Conservation (phyloP, 2,888 invertebrate genomes). For the Drosophila tripunctata region DNA sequence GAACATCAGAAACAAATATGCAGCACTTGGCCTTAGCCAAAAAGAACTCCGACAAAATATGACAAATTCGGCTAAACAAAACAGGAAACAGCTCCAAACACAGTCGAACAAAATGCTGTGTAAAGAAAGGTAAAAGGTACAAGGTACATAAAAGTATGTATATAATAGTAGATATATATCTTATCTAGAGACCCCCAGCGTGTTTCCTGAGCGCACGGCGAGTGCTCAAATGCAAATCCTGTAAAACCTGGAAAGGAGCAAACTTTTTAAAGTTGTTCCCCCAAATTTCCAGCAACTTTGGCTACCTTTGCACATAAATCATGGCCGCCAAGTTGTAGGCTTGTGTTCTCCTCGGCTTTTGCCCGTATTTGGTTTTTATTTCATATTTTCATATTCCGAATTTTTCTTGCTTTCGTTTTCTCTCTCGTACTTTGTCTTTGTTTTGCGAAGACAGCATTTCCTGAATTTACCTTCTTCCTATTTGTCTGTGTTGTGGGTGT, state of each 20-base stretch:
- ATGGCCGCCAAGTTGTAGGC: slow-evolving; percentile 67
- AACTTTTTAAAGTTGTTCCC: slow-evolving; percentile 67
- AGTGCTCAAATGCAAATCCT: slow-evolving; percentile 77
- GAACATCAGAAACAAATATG: slow-evolving; percentile 53
- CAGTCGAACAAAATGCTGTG: slow-evolving; percentile 57
- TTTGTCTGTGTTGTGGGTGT: slow-evolving; percentile 38
- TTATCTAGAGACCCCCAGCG: slow-evolving; percentile 46
- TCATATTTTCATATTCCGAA: slow-evolving; percentile 21
- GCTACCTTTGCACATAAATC: slow-evolving; percentile 78
- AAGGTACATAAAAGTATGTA: slow-evolving; percentile 9
- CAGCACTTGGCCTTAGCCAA: slow-evolving; percentile 57
- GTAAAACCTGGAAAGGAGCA: slow-evolving; percentile 62
- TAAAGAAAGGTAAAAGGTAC: slow-evolving; percentile 29
- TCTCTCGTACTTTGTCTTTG: slow-evolving; percentile 68
- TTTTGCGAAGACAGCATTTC: slow-evolving; percentile 81
- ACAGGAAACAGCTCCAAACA: slow-evolving; percentile 66
- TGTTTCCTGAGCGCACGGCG: slow-evolving; percentile 34
- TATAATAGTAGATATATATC: slow-evolving; percentile 30
- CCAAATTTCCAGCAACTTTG: slow-evolving; percentile 57
- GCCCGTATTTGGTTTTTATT: slow-evolving; percentile 27
- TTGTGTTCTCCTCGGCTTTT: slow-evolving; percentile 46
- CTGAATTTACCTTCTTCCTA: slow-evolving; percentile 75
- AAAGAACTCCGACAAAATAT: slow-evolving; percentile 71
- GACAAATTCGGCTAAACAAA: slow-evolving; percentile 74
- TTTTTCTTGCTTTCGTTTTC: slow-evolving; percentile 18